These are phyloP conservation scores for Naja naja DNA, from an alignment of 2,113 vertebrate species.

Conservation along the genomic window DNA sequence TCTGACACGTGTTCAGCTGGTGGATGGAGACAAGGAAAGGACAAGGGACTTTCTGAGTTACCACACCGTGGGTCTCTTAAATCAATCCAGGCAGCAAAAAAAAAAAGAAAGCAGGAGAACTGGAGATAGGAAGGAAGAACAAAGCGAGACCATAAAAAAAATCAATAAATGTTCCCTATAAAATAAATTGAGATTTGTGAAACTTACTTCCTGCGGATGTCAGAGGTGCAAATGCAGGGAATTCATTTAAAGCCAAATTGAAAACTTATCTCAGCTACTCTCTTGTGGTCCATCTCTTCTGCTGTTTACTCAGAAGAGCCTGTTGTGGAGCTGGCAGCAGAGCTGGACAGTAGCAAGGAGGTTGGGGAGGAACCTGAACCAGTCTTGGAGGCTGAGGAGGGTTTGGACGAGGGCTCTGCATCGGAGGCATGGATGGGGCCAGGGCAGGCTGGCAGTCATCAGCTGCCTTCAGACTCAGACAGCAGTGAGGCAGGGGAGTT, in stretches of 20 bases:
- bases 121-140: constrained; percentile 18
- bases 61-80: constrained; percentile 68
- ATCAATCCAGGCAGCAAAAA: constrained; percentile 70
- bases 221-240: constrained; percentile 64
- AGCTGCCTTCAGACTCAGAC: too few species aligned
- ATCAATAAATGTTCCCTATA: constrained; percentile 77
- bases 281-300: constrained; percentile 17
- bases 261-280: constrained; percentile 39
- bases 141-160: constrained; percentile 72
- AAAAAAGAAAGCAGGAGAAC: constrained; percentile 47
- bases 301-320: background rate
- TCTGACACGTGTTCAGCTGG: constrained; percentile 41
- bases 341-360: too few species aligned
- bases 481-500: too few species aligned
- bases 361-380: too few species aligned
- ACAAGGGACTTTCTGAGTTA: constrained; percentile 43
- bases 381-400: too few species aligned
- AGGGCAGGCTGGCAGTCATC: too few species aligned
- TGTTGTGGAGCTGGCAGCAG: too few species aligned
- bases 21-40: background rate
- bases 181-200: constrained; percentile 74
- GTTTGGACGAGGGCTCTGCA: too few species aligned
- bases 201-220: constrained; percentile 67
- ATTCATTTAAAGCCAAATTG: constrained; percentile 67
- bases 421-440: too few species aligned